phyloP scores from a whole-genome alignment of 2,888 invertebrate genomes.

The Tenthredo scrophulariae region DNA sequence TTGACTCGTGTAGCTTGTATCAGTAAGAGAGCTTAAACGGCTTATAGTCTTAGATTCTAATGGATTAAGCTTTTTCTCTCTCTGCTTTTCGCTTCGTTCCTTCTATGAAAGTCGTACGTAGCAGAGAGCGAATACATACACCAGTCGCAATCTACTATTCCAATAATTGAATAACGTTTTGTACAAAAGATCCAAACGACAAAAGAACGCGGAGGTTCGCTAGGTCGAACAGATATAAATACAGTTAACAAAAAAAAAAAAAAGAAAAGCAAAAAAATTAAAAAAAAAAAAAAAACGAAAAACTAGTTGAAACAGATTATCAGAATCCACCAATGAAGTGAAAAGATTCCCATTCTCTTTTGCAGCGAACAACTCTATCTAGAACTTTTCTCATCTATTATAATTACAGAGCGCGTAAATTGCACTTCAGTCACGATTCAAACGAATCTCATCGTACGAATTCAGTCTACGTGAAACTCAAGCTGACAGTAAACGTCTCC shows the following conservation, averaged over 20 bases:
- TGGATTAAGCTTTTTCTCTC: slow-evolving; percentile 27
- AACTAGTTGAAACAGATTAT: slow-evolving; percentile 12
- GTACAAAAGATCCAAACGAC: slow-evolving; percentile 29
- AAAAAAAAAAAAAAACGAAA: neutral
- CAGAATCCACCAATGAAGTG: neutral
- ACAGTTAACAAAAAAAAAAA: neutral
- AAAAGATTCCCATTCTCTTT: neutral
- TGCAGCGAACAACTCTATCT: neutral
- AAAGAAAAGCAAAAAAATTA: neutral
- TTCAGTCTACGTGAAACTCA: too few relatives aligned
- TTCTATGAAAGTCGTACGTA: slow-evolving; percentile 16
- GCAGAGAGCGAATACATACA: neutral
- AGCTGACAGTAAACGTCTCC: neutral
- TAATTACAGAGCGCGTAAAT: neutral
- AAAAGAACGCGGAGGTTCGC: slow-evolving; percentile 15
- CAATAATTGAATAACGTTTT: slow-evolving; percentile 39
- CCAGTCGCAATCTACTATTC: slow-evolving; percentile 43
- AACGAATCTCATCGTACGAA: too few relatives aligned
- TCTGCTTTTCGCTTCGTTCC: slow-evolving; percentile 2
- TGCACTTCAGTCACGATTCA: neutral
- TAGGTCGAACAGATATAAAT: neutral
- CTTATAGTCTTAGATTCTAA: slow-evolving; percentile 38
- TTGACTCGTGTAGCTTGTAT: neutral
- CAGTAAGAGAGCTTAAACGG: slow-evolving; percentile 26
- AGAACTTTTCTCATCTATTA: neutral